Evolutionary conservation across 2,888 invertebrate species (phyloP).

Genomic region (Thereva nobilitata): DNA sequence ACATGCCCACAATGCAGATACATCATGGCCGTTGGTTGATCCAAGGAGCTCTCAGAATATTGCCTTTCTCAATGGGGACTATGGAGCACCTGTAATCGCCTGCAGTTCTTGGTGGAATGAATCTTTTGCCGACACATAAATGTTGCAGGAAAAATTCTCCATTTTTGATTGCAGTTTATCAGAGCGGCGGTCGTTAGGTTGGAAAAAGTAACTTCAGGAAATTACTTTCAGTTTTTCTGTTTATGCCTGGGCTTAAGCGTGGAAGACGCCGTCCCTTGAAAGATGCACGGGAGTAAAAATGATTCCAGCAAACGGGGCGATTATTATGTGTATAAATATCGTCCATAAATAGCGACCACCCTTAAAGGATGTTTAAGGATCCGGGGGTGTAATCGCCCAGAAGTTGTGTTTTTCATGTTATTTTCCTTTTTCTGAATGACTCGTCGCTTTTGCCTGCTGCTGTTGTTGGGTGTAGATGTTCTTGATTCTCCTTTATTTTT

Average conservation of each 20-base stretch:
- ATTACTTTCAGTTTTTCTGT: constrained; percentile 3
- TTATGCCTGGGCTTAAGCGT: background rate
- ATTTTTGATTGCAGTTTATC: no score
- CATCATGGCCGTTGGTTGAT: no score
- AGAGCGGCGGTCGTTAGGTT: no score
- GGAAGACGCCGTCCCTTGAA: background rate
- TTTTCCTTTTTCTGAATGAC: constrained; percentile 19
- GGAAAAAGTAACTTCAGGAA: background rate
- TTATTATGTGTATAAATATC: constrained; percentile 25
- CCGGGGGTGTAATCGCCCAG: constrained; percentile 29
- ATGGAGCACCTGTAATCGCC: no score
- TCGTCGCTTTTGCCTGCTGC: constrained; percentile 4
- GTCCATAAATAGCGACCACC: constrained; percentile 28
- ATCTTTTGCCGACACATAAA: no score
- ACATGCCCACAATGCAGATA: no score
- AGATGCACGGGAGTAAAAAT: constrained; percentile 11
- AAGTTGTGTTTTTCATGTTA: constrained; percentile 34
- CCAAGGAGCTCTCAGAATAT: no score
- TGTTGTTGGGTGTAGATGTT: no score
- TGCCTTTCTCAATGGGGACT: no score
- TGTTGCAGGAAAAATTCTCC: no score
- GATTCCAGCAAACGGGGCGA: background rate
- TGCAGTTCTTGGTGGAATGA: no score
- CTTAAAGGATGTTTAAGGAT: constrained; percentile 7
- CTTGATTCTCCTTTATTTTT: no score